Evolutionary conservation across 2,797 vertebrate species (phyloP), one percentile per base, ranked within the genome.

Genomic region (Peromyscus attwateri): DNA sequence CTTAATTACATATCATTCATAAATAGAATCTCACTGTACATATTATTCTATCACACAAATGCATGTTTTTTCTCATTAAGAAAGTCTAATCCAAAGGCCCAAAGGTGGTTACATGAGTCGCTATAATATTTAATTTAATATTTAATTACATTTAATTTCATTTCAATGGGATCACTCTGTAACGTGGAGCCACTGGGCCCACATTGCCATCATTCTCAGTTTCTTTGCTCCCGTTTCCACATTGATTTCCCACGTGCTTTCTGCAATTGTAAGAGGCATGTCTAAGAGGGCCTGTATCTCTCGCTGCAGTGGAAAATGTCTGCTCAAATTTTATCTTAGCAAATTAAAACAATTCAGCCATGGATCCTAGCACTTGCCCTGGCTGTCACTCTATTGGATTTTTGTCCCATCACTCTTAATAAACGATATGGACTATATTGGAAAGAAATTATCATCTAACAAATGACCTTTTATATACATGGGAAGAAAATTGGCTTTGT

Each of bases 291-390:
- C 21, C 43, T 23, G 19, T 2, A 55, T 1, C 1, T 6, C 64
- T 13, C 3, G 3, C 9, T 4, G 4, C 10, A 62, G 19, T 83
- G 21, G 27, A 46, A 90, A 57, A 43, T 4, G n/a, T 8, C 7
- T 57, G 90, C 14, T 79, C 80, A 57, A 93, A 55, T 27, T 46
- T 10, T 64, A 57, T 73, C 70, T 85, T 16, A 34, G 3, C 17
- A 57, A 91, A 87, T 46, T 87, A 94, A 92, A 91, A 13, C 37
- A 68, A 6, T 4, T 70, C 91, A 17, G 29, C 4, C 2, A 19
- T 5, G 7, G 7, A 14, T 6, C 6, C 10, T 16, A 1, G 5
- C 12, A 7, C 17, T 7, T 4, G 7, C 0, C 7, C 21, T 34
- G 21, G 23, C 68, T 55, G 4, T 6, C 80, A 6, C 85, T 75